Conservation (phyloP, 2,797 vertebrate genomes). For the Rhinichthys osculus region DNA sequence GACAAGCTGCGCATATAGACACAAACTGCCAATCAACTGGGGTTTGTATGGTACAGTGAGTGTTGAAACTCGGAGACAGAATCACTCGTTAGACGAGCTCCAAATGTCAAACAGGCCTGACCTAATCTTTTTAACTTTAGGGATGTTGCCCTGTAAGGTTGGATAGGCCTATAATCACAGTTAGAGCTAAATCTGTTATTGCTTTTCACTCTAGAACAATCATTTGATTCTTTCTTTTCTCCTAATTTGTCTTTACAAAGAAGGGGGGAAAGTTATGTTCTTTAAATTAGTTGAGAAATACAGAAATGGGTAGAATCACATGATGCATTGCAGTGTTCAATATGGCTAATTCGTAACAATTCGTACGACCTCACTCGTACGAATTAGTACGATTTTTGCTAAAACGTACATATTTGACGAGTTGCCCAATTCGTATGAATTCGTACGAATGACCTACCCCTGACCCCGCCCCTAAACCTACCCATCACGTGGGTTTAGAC, state of each 20-base stretch:
- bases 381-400: no score
- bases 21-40: slow-evolving; percentile 61
- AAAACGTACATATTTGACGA: no score
- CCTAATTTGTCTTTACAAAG: not conserved
- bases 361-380: no score
- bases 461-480: no score
- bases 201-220: not conserved
- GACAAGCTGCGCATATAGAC: slow-evolving; percentile 57
- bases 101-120: slow-evolving; percentile 28
- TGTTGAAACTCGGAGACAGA: slow-evolving; percentile 49
- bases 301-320: no score
- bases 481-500: no score
- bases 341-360: no score
- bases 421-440: no score
- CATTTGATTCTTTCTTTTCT: not conserved
- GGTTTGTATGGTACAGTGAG: slow-evolving; percentile 54
- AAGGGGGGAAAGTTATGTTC: not conserved
- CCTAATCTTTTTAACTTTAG: slow-evolving; percentile 21
- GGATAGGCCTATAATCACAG: not conserved
- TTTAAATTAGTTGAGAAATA: no score
- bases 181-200: not conserved
- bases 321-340: no score
- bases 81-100: slow-evolving; percentile 22
- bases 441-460: no score
- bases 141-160: not conserved